Base-by-base conservation (phyloP, 2,797 vertebrate genomes). In the Smutsia temminckii region DNA sequence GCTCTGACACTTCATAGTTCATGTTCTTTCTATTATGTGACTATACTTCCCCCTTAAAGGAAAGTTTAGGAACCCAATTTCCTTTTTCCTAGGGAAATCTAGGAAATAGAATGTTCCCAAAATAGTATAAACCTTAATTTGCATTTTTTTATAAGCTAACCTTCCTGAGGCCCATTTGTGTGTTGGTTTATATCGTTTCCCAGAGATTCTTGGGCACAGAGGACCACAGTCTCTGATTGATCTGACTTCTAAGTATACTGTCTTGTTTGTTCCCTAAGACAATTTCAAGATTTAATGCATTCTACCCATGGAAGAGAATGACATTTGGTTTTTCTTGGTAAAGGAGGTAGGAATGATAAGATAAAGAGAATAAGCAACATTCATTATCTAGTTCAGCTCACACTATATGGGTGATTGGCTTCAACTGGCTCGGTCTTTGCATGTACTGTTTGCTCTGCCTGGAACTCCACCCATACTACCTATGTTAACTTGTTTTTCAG, bases 401-500 rank as follows among this genome's bases (percentile, higher is more conserved):
- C 25, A 55, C 51, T 12, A 5, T 20, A 21, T 7, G 11, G 23
- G 10, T 29, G 23, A 75, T 2, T 59, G 32, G 42, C 12, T 64
- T 16, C 46, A 57, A 29, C 37, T 20, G 20, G 49, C 29, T 75
- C n/a, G 0, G 6, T 21, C 40, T 75, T 32, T 64, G 42, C 20
- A 37, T 21, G 6, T 55, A 49, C 25, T 66, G 1, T 63, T 49
- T 78, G 51, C 74, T 51, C 14, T 88, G 59, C 72, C 68, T 59
- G 53, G 20, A 77, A 63, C 46, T 78, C 57, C 11, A 14, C 69
- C 63, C 71, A 91, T 11, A 29, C 20, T 18, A 29, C n/a, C 9
- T 72, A 55, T 32, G 16, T 51, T 66, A 46, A 16, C 57, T 61
- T 85, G 34, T 72, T 89, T 94, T 94, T 89, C 93, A 93, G 91